Conservation (phyloP, 2,888 invertebrate genomes). For the Acrobasis repandana region DNA sequence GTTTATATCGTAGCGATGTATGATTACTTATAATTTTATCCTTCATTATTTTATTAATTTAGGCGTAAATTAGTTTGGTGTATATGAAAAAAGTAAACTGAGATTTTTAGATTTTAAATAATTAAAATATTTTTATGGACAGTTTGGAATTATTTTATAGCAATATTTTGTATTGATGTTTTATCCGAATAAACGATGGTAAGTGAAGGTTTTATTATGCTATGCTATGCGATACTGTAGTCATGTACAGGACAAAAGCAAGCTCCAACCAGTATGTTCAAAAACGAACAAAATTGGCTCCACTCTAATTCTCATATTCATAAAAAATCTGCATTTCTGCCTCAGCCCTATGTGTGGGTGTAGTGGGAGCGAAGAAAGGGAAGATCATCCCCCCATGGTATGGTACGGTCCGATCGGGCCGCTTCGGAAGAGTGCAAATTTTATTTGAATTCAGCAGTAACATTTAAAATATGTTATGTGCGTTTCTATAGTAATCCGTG, state of each 20-base stretch:
- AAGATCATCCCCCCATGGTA: no score
- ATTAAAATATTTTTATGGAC: conserved; percentile 14
- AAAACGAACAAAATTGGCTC: no score
- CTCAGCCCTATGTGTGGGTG: no score
- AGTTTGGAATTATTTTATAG: conserved; percentile 15
- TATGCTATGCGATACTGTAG: conserved; percentile 4
- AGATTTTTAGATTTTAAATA: conserved; percentile 26
- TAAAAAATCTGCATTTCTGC: no score
- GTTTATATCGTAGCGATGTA: conserved; percentile 66
- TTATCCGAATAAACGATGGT: background rate
- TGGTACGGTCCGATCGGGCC: no score
- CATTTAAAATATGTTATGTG: no score
- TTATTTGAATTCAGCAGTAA: no score
- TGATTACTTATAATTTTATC: conserved; percentile 54
- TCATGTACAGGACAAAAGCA: background rate
- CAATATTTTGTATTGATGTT: conserved; percentile 16
- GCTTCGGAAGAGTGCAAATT: no score
- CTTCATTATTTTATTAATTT: conserved; percentile 40
- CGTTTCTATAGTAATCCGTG: no score
- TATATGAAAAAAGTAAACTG: conserved; percentile 22
- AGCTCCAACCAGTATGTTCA: background rate
- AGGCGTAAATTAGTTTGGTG: conserved; percentile 30
- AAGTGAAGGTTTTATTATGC: conserved; percentile 3
- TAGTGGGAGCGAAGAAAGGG: no score
- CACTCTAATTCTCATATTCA: no score